Conservation (phyloP, 1,140 invertebrate species). For the Carcinoscorpius rotundicauda region DNA sequence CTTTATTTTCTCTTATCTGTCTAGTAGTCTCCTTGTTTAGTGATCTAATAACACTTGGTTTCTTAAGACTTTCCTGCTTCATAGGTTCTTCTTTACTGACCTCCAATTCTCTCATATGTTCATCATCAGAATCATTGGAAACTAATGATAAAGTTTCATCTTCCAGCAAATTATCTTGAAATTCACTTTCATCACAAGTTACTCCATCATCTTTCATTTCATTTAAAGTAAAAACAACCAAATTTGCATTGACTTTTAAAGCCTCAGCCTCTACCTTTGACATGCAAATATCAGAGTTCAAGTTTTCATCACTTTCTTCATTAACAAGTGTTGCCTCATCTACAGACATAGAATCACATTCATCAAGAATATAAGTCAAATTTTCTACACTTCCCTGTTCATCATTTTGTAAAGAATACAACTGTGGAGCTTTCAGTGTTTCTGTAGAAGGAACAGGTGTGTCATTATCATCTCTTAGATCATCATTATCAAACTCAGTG, state of each 20-base stretch:
- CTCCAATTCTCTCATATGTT: constrained; percentile 24
- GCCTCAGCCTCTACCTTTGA: constrained; percentile 38
- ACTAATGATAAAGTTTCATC: constrained; percentile 53
- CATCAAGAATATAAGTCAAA: constrained; percentile 14
- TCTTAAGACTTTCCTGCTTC: constrained; percentile 13
- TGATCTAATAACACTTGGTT: constrained; percentile 38
- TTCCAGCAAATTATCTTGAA: constrained; percentile 42
- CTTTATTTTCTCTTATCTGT: constrained; percentile 20
- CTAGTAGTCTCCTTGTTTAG: constrained; percentile 23
- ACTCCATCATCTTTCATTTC: constrained; percentile 30
- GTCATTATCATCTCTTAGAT: constrained; percentile 26
- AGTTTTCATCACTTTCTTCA: neutral
- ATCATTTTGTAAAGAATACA: neutral
- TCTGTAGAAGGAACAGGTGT: constrained; percentile 15
- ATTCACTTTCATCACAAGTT: constrained; percentile 19
- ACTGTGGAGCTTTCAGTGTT: constrained; percentile 10
- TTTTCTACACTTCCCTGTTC: constrained; percentile 15
- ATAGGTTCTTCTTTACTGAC: constrained; percentile 12
- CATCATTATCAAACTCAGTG: constrained; percentile 33
- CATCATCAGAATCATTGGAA: constrained; percentile 48
- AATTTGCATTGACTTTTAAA: constrained; percentile 42
- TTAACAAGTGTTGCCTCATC: neutral
- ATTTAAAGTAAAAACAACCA: constrained; percentile 41
- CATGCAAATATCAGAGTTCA: constrained; percentile 18
- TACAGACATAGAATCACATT: neutral